Evolutionary conservation across 2,113 vertebrate species (phyloP), one percentile per base, ranked within the genome.

Genomic region (Ahaetulla prasina): DNA sequence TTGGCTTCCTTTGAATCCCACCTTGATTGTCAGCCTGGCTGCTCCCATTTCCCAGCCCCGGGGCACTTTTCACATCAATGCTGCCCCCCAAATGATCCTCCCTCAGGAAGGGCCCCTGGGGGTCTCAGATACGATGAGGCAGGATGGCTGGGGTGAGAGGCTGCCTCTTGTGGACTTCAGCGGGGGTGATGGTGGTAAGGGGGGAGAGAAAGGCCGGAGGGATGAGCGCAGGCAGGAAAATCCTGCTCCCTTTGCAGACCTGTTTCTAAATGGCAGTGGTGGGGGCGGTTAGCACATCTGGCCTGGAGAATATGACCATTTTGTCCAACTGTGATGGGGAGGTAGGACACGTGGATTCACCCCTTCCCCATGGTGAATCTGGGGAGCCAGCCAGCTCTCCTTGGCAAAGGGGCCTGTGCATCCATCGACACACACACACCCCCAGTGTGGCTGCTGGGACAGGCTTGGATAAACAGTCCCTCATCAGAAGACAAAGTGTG

Each of bases 381-480:
- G 35, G 8, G 74, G 74, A 80, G 74, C 18, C 74, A 39, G 35
- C 74, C 35, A 43, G 8, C 74, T 39, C 74, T 80, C 8, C 74
- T 43, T 74, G 30, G 63, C 63, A 74, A 18, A 14, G 14, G 63
- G 30, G 30, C 3, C 80, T 45, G 20, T 85, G 80, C 22, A 43
- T 4, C 80, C 22, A 23, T 2, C 23, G 14, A 1, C 30, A n/a
- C 16, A 18, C 2, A 8, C 43, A 1, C 84, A 1, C 47, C 47
- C 47, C 47, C 11, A 18, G 47, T 47, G 3, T 30, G 47, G 85
- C 45, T 87, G 27, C 49, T 50, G 45, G 45, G 25, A 91, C 39
- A 89, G 54, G 5, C 63, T 93, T 94, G 80, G 27, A 52, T 89
- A 30, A 93, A 92, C 60, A 14, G 2, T 92, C 25, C 85, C 84